Base-by-base conservation (phyloP, 2,888 invertebrate species). In the Amphipyra berbera region DNA sequence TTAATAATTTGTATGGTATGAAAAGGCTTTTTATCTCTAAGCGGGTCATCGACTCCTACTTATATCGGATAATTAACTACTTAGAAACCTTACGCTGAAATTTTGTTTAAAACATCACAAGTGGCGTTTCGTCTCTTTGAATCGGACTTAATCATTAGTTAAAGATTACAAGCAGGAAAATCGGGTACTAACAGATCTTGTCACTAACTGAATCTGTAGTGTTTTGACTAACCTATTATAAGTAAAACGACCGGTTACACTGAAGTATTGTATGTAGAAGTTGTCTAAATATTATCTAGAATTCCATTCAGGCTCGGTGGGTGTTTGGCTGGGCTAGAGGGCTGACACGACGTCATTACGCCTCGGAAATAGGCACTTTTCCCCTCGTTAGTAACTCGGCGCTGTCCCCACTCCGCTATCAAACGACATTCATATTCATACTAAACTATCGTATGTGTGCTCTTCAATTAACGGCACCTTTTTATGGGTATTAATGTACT, bases 331-430 rank as follows among this genome's bases (percentile, higher is more conserved):
- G 69, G 78, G 77, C 75, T 77, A 59, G 87, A 84, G 86, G 87
- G 89, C 84, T 88, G 90, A 87, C 89, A 87, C 88, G 88, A 83
- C 86, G 93, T 93, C 94, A 94, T 95, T 94, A 94, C 91, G 87
- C 78, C 89, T 86, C 90, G 94, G 94, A 94, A 94, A 95, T 95
- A 93, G 94, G 91, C 94, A 94, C 93, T 95, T 93, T 94, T 93
- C 90, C 90, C 93, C 92, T 94, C 94, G 94, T 95, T 95, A 94
- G 92, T 84, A 86, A 87, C 88, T 84, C 90, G 89, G 85, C 88
- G 75, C 85, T 83, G 88, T 86, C 87, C 83, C 87, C 89, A 83
- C 80, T 78, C 79, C 74, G 77, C 73, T 77, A 78, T 73, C 80
- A 81, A 83, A 82, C 81, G 83, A 85, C 78, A 79, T 79, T 76